Evolutionary conservation across 2,797 vertebrate genomes (phyloP), one percentile per base, ranked within the genome.

Genomic region (Hylomyscus alleni): DNA sequence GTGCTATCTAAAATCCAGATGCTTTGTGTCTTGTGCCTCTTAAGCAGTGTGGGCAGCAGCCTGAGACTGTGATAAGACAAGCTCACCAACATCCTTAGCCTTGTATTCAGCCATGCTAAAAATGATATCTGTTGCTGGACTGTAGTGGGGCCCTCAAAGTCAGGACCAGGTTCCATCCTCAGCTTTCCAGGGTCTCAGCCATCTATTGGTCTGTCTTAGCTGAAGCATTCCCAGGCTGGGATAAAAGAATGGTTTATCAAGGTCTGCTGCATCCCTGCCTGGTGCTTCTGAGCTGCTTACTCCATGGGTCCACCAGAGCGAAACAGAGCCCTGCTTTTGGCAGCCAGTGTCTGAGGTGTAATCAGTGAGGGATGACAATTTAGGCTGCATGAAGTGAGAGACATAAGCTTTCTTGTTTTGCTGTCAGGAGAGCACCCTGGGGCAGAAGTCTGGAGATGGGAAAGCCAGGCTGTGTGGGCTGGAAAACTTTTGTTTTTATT

Each of bases 401-500:
- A 2, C 92, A 52, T 7, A 12, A 7, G 73, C 75, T 62, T 37
- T 93, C 72, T 75, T n/a, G 12, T 87, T 65, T 40, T 8, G 19
- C 34, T 65, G 76, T 92, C 90, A 86, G 84, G 14, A 69, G 20
- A 90, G 5, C 65, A n/a, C 69, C 1, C 4, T 8, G 80, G 93
- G 93, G 73, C 67, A 65, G 78, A 87, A 91, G 72, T 69, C 94
- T 37, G 65, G 58, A 69, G 94, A 69, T 19, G 47, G 76, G 76
- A 87, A 94, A 34, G 69, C 77, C 52, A 37, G 47, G 94, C 86
- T 67, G 52, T 5, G 93, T 19, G 3, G 2, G 56, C 93, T 96
- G 96, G 80, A 85, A 90, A 85, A 85, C 93, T 94, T 94, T 97
- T 90, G 95, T 96, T 97, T 97, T 97, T 95, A 94, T 97, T 96